Evolutionary conservation across 2,888 invertebrate species (phyloP), one percentile per base, ranked within the genome.

Genomic region (Drosophila ezoana): DNA sequence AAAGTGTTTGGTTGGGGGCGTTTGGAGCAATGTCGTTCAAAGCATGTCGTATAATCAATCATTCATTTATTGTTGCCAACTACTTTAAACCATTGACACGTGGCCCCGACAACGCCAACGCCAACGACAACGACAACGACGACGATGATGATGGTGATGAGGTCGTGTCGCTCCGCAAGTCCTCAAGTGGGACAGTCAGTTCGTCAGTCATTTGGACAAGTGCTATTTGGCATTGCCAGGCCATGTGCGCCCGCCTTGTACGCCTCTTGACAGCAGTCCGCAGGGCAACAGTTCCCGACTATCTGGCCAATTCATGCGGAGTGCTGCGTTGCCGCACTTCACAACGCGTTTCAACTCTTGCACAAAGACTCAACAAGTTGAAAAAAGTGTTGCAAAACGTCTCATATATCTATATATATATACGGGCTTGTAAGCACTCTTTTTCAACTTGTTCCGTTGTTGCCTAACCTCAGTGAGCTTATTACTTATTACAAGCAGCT

Each of bases 11-110:
- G 11, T 9, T 37, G 14, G 14, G n/a, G 35, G 8, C 20, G 14
- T 37, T 38, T 16, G 28, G 23, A 16, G 33, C 40, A 40, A 57
- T 61, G 47, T 49, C 38, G 61, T 60, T 38, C 51, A 58, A 43
- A 37, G 41, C 37, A 35, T 40, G 56, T 10, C 47, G 14, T 44
- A 59, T 81, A 85, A 87, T 82, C 88, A 82, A 88, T 82, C 81
- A 85, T 82, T 81, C 69, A 81, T 74, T 80, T 69, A 86, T 80
- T 76, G 72, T 75, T 76, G 66, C 63, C 69, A 72, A 68, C 63
- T 68, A 60, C 65, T 80, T 80, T 80, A 83, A 83, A 70, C 70
- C 81, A 71, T 59, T 75, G 76, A 76, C 72, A 79, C 52, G 66
- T 59, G 70, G 58, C 61, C 47, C 43, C 53, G 11, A 14, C 23